Base-by-base conservation (phyloP, 1,140 invertebrate genomes). In the Acromyrmex charruanus region DNA sequence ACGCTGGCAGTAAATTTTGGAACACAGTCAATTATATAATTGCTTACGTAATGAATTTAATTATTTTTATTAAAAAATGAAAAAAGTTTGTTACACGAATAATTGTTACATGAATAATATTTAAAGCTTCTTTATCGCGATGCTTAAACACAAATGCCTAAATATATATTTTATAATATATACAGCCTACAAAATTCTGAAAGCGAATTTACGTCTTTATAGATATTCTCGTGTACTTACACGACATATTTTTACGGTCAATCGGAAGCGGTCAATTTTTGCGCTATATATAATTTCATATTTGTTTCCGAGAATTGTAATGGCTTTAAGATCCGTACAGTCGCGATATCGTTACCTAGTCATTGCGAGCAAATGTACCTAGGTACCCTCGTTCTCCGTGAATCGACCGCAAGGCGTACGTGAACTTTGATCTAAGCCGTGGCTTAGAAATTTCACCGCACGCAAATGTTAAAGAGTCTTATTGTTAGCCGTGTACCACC, bases 361-460 rank as follows among this genome's bases (percentile, higher is more conserved):
- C 85, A 77, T 75, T 89, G 71, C 87, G 75, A 51, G 82, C 71
- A 69, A 66, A 55, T 18, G 53, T 68, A 55, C 44, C 18, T 28
- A 51, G 16, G 6, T 44, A 72, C 16, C 16, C 53, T 49, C 53
- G 53, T 72, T 44, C 68, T n/a, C 21, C 10, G 51, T 21, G n/a
- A 35, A 55, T 28, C 58, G 21, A 28, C 55, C 82, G 51, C 28
- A 69, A 28, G 75, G 65, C 18, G 82, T 86, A 89, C 87, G 88
- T 89, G 87, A 89, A 89, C 87, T 89, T 89, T 66, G 86, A 90
- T 89, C 86, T 89, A 82, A 86, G 77, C 80, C 68, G 49, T 59
- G 55, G 53, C 69, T 85, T 69, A 80, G 89, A 87, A 77, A 89
- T 58, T 88, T 85, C 28, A 72, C 28, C 44, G 65, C 88, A 85